phyloP scores from a whole-genome alignment of 2,888 invertebrate species.

The Mylabris sibirica region DNA sequence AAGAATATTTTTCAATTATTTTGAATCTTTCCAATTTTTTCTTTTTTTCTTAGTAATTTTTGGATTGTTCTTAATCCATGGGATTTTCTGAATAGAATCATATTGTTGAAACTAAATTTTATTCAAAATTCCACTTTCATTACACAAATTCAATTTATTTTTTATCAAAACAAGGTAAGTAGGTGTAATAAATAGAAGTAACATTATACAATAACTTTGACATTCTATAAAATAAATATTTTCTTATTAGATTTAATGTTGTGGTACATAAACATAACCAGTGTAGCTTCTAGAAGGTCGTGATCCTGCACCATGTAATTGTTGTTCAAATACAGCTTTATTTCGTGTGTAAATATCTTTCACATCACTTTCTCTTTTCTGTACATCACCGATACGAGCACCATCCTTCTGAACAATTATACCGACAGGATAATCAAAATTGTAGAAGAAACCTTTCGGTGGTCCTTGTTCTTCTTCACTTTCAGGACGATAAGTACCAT shows the following conservation, averaged over 20 bases:
- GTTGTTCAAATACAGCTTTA: conserved; percentile 53
- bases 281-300: conserved; percentile 33
- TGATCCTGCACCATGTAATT: conserved; percentile 42
- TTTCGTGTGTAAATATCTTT: conserved; percentile 51
- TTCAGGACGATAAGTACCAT: conserved; percentile 19
- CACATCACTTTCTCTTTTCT: conserved; percentile 38
- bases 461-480: conserved; percentile 60
- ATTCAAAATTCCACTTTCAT: not conserved
- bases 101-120: not conserved
- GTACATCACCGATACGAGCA: not conserved
- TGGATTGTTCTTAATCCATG: not conserved
- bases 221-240: not conserved
- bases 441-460: conserved; percentile 78
- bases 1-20: conserved; percentile 7
- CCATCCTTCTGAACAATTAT: conserved; percentile 57
- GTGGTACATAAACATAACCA: conserved; percentile 30
- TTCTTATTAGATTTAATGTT: not conserved
- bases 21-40: not conserved
- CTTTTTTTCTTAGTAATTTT: not conserved
- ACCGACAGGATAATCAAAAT: conserved; percentile 73
- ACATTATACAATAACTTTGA: not conserved
- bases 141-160: not conserved
- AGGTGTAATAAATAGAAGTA: not conserved
- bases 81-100: too few relatives aligned
- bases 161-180: not conserved